A percentile compares a stretch with the other conserved stretches of the same genome.
These are phyloP conservation scores for Hippocampus mohnikei DNA, from an alignment of 2,113 vertebrate species.

Conservation along the genomic window DNA sequence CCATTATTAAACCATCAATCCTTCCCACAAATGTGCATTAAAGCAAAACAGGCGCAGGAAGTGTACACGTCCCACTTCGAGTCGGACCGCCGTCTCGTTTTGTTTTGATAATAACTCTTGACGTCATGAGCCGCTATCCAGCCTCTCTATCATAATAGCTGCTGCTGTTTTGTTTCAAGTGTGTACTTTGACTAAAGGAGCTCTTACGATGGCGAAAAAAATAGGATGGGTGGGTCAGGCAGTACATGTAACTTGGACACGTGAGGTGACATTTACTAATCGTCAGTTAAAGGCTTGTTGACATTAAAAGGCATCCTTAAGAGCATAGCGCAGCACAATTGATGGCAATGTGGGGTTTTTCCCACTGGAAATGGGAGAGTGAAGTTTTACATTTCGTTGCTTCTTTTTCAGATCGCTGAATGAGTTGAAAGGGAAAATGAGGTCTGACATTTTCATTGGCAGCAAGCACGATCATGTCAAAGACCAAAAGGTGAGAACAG, in stretches of 20 bases:
- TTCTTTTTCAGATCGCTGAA: too few relatives aligned
- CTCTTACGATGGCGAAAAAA: constrained; percentile 24
- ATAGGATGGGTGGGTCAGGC: constrained; percentile 13
- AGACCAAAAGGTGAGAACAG: too few relatives aligned
- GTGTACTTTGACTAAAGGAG: constrained; percentile 35
- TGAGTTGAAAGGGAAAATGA: too few relatives aligned
- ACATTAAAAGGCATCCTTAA: too few relatives aligned
- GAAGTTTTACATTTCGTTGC: too few relatives aligned
- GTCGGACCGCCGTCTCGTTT: constrained; percentile 1
- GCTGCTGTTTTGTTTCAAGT: constrained; percentile 28
- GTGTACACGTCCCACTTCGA: background rate
- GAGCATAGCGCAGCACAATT: too few relatives aligned
- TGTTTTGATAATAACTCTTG: constrained; percentile 13
- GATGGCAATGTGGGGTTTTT: too few relatives aligned
- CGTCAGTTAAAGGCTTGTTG: background rate
- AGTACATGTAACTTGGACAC: constrained; percentile 18
- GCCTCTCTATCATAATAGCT: constrained; percentile 56
- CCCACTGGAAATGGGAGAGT: too few relatives aligned
- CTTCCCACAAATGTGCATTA: background rate
- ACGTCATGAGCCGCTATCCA: constrained; percentile 33
- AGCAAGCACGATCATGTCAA: too few relatives aligned
- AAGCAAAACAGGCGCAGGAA: background rate
- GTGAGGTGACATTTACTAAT: constrained; percentile 18
- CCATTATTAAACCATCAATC: background rate
- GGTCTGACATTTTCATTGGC: too few relatives aligned